phyloP scores from a whole-genome alignment of 2,113 vertebrate genomes.

The Globicephala melas region DNA sequence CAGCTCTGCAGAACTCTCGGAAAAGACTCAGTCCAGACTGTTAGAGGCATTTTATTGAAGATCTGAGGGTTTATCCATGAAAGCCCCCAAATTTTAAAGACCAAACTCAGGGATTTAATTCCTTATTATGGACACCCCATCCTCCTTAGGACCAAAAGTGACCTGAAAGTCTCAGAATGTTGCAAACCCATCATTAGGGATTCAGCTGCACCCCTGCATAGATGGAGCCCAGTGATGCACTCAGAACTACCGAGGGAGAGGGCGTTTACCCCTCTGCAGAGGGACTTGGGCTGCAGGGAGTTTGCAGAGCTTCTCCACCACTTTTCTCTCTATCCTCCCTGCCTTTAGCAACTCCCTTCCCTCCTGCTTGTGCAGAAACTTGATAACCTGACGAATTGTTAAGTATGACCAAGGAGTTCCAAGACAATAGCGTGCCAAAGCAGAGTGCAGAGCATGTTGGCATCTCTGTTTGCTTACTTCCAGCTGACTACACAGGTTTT shows the following conservation, averaged over 20 bases:
- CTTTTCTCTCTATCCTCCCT: not conserved
- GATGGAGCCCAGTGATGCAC: not conserved
- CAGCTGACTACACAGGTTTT: not conserved
- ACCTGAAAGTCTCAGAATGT: not conserved
- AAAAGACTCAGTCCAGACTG: not conserved
- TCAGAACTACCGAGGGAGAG: fast-evolving
- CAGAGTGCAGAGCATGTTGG: not conserved
- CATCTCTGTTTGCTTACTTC: not conserved
- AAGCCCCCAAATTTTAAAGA: not conserved
- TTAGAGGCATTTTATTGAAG: not conserved
- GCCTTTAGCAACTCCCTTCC: not conserved
- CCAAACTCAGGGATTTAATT: not conserved
- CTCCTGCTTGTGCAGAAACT: not conserved
- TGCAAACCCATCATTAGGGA: not conserved
- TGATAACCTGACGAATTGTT: not conserved
- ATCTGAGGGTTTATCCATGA: not conserved
- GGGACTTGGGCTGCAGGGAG: not conserved
- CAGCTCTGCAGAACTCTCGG: not conserved
- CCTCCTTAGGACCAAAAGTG: not conserved
- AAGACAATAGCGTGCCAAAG: no score
- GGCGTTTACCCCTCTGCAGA: fast-evolving
- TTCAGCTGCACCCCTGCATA: not conserved
- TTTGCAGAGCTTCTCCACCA: not conserved
- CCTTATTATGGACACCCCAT: not conserved
- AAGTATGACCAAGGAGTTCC: not conserved